These are phyloP conservation scores for Hydrotaea diabolus DNA, from an alignment of 2,888 invertebrate genomes.

Conservation along the genomic window DNA sequence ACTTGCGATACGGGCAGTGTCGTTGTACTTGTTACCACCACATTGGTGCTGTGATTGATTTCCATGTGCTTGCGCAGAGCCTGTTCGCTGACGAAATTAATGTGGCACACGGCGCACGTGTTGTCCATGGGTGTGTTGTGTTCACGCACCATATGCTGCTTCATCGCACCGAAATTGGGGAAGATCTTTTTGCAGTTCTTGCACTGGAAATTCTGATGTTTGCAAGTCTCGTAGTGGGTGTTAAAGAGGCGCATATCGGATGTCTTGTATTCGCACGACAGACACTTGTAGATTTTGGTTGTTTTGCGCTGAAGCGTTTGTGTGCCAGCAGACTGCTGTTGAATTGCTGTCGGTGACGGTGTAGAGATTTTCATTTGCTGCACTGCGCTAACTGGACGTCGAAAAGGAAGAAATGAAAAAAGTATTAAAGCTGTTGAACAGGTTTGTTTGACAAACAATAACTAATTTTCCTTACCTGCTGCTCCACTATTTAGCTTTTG, in stretches of 20 bases:
- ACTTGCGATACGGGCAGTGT: conserved; percentile 77
- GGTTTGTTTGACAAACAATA: background rate
- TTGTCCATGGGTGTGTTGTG: conserved; percentile 79
- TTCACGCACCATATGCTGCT: conserved; percentile 80
- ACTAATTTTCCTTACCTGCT: conserved; percentile 70
- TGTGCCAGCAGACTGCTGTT: conserved; percentile 71
- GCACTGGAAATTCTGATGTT: conserved; percentile 80
- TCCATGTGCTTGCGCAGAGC: conserved; percentile 81
- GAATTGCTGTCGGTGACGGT: conserved; percentile 70
- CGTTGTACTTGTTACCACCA: conserved; percentile 77
- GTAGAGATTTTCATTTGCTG: conserved; percentile 75
- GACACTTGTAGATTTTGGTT: conserved; percentile 81
- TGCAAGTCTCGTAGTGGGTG: conserved; percentile 80
- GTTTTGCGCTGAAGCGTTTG: conserved; percentile 77
- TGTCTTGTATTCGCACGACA: conserved; percentile 81
- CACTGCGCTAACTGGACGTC: conserved; percentile 71
- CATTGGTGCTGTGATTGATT: conserved; percentile 79
- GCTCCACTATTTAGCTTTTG: conserved; percentile 78
- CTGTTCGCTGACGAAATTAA: conserved; percentile 78
- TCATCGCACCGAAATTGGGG: conserved; percentile 78
- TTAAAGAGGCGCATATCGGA: conserved; percentile 80
- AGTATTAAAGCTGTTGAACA: background rate
- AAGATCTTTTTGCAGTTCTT: conserved; percentile 80
- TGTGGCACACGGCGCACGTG: conserved; percentile 79
- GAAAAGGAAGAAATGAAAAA: conserved; percentile 6